phyloP scores from a whole-genome alignment of 2,113 vertebrate species.

The Hyaena hyaena region DNA sequence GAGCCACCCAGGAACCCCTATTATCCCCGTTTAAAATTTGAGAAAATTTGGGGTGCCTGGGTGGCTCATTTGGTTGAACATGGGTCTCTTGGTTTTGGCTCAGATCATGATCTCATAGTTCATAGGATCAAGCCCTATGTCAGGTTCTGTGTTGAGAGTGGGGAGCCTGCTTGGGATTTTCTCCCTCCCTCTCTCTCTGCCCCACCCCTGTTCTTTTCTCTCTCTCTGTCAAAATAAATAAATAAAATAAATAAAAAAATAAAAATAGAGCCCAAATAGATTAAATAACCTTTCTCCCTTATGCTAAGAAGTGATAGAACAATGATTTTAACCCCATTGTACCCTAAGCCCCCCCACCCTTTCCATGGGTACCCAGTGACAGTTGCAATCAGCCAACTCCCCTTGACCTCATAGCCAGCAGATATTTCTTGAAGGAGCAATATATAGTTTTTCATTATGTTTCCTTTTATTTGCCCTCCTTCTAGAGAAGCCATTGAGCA shows the following conservation, averaged over 20 bases:
- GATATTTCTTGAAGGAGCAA: constrained; percentile 2
- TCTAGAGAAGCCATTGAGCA: not conserved
- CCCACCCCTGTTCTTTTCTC: no score
- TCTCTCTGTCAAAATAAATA: no score
- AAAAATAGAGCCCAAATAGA: not conserved
- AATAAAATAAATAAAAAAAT: no score
- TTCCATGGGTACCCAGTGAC: not conserved
- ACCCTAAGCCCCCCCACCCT: not conserved
- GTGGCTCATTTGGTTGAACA: no score
- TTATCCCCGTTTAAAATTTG: not conserved
- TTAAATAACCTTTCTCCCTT: not conserved
- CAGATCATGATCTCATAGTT: no score
- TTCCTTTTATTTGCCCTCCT: not conserved
- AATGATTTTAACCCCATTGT: not conserved
- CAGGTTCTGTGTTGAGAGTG: no score
- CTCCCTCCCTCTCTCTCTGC: no score
- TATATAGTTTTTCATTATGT: not conserved
- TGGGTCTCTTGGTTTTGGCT: no score
- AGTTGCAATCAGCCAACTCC: not conserved
- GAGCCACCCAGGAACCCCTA: no score
- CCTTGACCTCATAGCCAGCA: not conserved
- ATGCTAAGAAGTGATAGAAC: not conserved
- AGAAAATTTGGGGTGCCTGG: not conserved
- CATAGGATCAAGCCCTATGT: no score
- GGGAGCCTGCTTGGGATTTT: no score